Evolutionary conservation across 2,888 invertebrate genomes (phyloP), one percentile per base, ranked within the genome.

Genomic region (Drosophila anomelani): DNA sequence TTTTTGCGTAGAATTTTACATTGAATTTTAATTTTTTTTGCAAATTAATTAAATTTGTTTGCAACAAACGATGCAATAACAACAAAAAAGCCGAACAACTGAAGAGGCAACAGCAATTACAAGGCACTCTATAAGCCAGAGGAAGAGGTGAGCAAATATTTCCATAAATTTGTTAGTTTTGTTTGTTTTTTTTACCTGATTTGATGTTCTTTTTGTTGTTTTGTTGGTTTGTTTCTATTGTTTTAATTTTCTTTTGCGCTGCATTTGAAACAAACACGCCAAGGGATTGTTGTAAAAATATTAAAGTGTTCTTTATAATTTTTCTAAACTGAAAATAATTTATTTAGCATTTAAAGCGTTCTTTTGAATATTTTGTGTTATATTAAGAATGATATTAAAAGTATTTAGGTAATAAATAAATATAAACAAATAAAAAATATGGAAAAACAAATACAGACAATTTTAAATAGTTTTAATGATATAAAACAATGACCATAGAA

Each of bases 71-170:
- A 60, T 71, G 60, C 54, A 60, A 59, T 58, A 58, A 53, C 41
- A 49, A 51, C 23, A 32, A 43, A 10, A 32, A 47, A 10, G 29
- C 29, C 56, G 38, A 61, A 76, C 66, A 74, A 69, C 56, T 55
- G 60, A 47, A 72, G 66, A 86, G 81, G 78, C 77, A 81, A 79
- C 81, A 84, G 56, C 71, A 86, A 79, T 77, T 75, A 73, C 78
- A 72, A 78, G 71, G 67, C 53, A 59, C 49, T 49, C 47, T 12
- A 29, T 15, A 63, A 43, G 43, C 12, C 64, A 41, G 62, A 84
- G 82, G 81, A 82, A 87, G 79, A 81, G 87, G 87, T 87, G 64
- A 84, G 87, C 49, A 76, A 81, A 84, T 47, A 66, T 64, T 51
- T 43, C 62, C 66, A 55, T 74, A 51, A 73, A 84, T 76, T 73